A percentile compares a stretch with the other conserved stretches of the same genome.
Conservation (phyloP, 1,140 invertebrate genomes). For the Psix sp. region DNA sequence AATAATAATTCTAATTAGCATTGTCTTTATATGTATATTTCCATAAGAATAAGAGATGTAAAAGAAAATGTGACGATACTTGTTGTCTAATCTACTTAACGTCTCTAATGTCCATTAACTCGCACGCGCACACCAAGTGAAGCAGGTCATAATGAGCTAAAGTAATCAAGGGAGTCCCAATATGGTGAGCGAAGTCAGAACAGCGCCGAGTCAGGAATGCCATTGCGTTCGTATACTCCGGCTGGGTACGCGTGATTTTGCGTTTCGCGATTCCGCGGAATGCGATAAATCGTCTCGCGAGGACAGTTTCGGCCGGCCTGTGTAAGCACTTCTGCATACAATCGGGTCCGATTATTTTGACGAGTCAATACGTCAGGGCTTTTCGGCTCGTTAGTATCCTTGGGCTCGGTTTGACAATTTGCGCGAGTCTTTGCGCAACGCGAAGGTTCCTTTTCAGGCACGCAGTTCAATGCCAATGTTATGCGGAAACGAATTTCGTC, state of each 20-base stretch:
- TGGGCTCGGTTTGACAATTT: conserved; percentile 29
- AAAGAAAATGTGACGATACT: conserved; percentile 56
- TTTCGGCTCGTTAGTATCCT: conserved; percentile 33
- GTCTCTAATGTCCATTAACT: conserved; percentile 61
- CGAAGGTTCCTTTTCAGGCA: conserved; percentile 19
- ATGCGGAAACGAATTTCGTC: conserved; percentile 33
- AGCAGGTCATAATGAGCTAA: conserved; percentile 56
- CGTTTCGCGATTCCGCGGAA: conserved; percentile 52
- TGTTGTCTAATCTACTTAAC: conserved; percentile 65
- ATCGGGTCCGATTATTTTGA: conserved; percentile 43
- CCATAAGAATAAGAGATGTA: conserved; percentile 7
- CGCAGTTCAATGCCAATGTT: conserved; percentile 40
- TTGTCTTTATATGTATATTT: neutral
- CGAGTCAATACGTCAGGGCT: conserved; percentile 45
- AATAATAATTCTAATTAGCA: too few relatives aligned
- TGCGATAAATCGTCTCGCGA: conserved; percentile 49
- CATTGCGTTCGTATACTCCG: conserved; percentile 65
- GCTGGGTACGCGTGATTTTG: conserved; percentile 59
- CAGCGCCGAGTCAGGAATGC: conserved; percentile 69
- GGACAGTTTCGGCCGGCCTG: conserved; percentile 53
- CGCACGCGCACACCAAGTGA: conserved; percentile 58
- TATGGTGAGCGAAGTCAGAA: conserved; percentile 74
- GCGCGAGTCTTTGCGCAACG: conserved; percentile 17
- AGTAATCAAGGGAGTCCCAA: conserved; percentile 72
- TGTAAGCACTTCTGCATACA: conserved; percentile 48